A percentile compares a stretch with the other conserved stretches of the same genome.
phyloP scores from a whole-genome alignment of 2,797 vertebrate species.

The Heliangelus exortis region DNA sequence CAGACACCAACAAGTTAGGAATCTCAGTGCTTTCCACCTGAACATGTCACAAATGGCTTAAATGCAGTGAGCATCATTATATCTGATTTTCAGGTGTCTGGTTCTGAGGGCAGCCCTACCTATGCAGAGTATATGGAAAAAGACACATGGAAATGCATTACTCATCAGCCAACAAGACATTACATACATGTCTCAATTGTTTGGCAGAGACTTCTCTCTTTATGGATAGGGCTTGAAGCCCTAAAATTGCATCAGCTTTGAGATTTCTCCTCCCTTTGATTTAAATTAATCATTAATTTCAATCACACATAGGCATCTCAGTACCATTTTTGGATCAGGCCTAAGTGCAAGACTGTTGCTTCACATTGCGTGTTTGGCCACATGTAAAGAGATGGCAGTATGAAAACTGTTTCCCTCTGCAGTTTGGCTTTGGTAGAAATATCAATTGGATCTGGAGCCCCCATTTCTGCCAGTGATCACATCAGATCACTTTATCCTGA shows the following conservation, averaged over 20 bases:
- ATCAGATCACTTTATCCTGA: neutral
- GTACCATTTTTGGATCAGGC: neutral
- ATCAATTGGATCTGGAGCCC: neutral
- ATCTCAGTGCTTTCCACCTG: neutral
- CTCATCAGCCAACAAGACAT: neutral
- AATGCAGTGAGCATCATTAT: neutral
- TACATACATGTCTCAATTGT: neutral
- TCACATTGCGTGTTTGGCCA: neutral
- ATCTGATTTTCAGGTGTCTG: neutral
- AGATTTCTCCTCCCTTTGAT: neutral
- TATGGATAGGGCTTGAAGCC: neutral
- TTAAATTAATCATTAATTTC: conserved; percentile 27
- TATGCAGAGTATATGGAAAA: neutral
- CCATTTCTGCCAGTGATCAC: neutral
- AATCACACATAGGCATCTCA: neutral
- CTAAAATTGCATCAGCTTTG: neutral
- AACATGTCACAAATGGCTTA: neutral
- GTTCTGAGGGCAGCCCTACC: neutral
- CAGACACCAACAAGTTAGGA: neutral
- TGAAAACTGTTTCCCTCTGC: neutral
- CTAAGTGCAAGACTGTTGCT: neutral
- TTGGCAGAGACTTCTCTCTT: neutral
- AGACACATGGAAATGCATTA: neutral
- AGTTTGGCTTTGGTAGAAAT: neutral
- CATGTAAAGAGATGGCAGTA: neutral